Conservation (phyloP, 2,888 invertebrate genomes). For the Choreutis nemorana region DNA sequence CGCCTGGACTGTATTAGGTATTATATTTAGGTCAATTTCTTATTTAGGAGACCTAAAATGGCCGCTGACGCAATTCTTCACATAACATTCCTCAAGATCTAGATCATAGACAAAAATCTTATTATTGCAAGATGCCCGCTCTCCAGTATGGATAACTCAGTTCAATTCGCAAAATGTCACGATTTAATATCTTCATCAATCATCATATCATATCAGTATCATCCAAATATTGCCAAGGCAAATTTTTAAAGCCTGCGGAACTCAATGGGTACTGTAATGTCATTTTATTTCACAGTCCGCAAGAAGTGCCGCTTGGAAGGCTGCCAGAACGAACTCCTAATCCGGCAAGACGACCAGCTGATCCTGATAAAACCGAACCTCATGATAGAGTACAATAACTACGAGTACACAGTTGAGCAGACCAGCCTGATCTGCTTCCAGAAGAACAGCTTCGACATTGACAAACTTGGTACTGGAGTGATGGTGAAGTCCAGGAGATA, state of each 20-base stretch:
- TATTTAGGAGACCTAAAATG: no score
- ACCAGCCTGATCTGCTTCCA: constrained; percentile 68
- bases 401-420: constrained; percentile 67
- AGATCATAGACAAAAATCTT: no score
- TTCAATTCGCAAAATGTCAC: no score
- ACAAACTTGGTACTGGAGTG: constrained; percentile 73
- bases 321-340: constrained; percentile 71
- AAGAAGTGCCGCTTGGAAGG: constrained; percentile 68
- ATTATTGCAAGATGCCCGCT: no score
- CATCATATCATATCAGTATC: no score
- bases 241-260: no score
- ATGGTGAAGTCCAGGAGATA: constrained; percentile 74
- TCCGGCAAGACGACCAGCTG: constrained; percentile 67
- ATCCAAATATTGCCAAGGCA: no score
- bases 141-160: no score
- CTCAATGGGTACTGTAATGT: no score
- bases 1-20: constrained; percentile 76
- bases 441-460: constrained; percentile 71
- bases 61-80: no score
- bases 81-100: no score
- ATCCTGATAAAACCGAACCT: constrained; percentile 70
- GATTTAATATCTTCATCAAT: no score
- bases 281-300: constrained; percentile 56
- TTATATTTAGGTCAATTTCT: constrained; percentile 29
- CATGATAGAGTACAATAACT: constrained; percentile 73